Conservation (phyloP, 2,888 invertebrate species). For the Xanthostigma xanthostigma region DNA sequence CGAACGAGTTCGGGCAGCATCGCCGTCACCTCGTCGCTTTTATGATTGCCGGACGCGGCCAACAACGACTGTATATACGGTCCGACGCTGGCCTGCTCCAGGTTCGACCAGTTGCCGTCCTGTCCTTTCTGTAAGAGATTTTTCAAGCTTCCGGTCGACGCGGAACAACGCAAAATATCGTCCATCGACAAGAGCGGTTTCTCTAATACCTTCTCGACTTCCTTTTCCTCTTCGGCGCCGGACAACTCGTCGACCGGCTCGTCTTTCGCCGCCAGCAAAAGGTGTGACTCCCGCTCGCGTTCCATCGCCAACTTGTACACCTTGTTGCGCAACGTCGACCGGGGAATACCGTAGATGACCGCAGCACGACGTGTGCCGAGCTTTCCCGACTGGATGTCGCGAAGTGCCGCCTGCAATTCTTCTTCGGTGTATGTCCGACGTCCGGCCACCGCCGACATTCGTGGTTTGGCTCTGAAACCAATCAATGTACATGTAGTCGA, state of each 20-base stretch:
- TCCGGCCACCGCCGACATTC: slow-evolving; percentile 45
- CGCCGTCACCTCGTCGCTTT: slow-evolving; percentile 25
- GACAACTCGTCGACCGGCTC: slow-evolving; percentile 40
- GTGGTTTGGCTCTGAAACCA: slow-evolving; percentile 51
- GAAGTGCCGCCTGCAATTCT: slow-evolving; percentile 83
- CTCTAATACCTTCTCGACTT: slow-evolving; percentile 40
- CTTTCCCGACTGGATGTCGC: slow-evolving; percentile 85
- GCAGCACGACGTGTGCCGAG: slow-evolving; percentile 87
- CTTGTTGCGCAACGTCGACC: slow-evolving; percentile 92
- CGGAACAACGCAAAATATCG: slow-evolving; percentile 40
- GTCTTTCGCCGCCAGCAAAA: slow-evolving; percentile 28
- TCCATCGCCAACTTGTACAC: slow-evolving; percentile 72
- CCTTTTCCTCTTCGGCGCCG: slow-evolving; percentile 42
- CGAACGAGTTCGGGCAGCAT: slow-evolving; percentile 39
- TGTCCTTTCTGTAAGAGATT: slow-evolving; percentile 32
- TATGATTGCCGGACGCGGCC: slow-evolving; percentile 20
- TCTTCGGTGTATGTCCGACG: slow-evolving; percentile 88
- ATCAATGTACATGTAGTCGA: not conserved
- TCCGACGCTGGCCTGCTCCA: slow-evolving; percentile 32
- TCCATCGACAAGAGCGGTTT: slow-evolving; percentile 40
- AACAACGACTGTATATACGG: slow-evolving; percentile 39
- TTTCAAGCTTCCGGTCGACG: slow-evolving; percentile 31
- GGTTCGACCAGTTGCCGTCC: slow-evolving; percentile 27
- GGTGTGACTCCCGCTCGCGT: slow-evolving; percentile 49
- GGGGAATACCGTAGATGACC: slow-evolving; percentile 89